phyloP scores from a whole-genome alignment of 2,113 vertebrate genomes.

The Jacana jacana region DNA sequence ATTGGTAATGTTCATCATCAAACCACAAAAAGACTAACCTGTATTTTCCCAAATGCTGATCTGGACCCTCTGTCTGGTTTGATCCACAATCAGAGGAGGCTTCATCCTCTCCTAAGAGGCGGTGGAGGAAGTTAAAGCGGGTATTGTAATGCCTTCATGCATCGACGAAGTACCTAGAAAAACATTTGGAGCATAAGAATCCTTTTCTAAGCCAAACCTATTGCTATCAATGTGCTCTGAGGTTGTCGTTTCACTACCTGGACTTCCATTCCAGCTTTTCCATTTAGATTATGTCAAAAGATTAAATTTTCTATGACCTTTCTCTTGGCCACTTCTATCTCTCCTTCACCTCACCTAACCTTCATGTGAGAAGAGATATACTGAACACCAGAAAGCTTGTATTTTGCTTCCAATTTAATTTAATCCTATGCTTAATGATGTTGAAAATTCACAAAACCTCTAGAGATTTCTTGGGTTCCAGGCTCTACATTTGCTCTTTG shows the following conservation, averaged over 20 bases:
- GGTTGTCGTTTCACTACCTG: neutral
- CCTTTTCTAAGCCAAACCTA: neutral
- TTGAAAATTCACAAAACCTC: constrained; percentile 20
- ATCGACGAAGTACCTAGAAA: neutral
- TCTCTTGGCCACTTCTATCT: neutral
- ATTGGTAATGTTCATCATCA: neutral
- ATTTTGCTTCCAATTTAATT: neutral
- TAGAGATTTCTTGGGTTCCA: neutral
- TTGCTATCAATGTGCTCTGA: neutral
- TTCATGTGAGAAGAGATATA: neutral
- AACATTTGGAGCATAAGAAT: neutral
- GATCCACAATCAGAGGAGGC: neutral
- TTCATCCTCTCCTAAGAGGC: neutral
- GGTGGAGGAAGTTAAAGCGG: neutral
- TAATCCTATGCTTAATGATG: neutral
- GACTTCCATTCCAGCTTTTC: neutral
- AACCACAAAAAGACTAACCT: neutral
- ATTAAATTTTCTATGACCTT: neutral
- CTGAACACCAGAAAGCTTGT: neutral
- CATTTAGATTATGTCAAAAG: neutral
- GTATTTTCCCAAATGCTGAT: neutral
- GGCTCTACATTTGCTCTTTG: neutral
- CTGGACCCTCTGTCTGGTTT: neutral
- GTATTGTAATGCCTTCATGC: neutral
- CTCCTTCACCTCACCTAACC: neutral